Base-by-base conservation (phyloP, 1,140 invertebrate genomes). In the Zaprionus lachaisei region DNA sequence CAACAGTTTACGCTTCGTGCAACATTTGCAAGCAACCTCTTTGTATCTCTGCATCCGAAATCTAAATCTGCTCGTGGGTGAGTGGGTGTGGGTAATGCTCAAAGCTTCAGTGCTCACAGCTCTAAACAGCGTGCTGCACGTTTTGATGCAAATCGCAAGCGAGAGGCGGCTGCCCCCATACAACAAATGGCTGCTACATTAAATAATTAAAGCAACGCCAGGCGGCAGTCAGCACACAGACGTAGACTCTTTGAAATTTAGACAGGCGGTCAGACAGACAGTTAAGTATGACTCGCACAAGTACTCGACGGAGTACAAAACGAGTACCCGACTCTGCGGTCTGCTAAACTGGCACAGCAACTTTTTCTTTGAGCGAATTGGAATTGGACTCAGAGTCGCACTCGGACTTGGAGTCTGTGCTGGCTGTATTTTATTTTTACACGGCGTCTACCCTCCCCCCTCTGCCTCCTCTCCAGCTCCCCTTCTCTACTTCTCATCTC, bases 171-270 rank as follows among this genome's bases (percentile, higher is more conserved):
- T 54, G 71, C 61, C 47, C 63, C 58, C 75, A 79, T 76, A 72
- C 84, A 37, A 69, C 67, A 87, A 89, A 89, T 89, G 81, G 77
- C 81, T 77, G 82, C 79, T 81, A 85, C 89, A 90, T 90, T 90
- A 90, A 90, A 90, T 90, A 90, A 90, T 90, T 90, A 90, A 90
- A 82, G 67, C 81, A 81, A 73, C 77, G 68, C 77, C 80, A 64
- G 22, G 28, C 58, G 44, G 44, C 26, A 28, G 6, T 9, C 31
- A 34, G 31, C 75, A 17, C 73, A 22, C 11, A 26, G 58, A 51
- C 64, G 20, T 20, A 34, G 22, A 34, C 31, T 34, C 20, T 51
- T 51, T 9, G 20, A 51, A 51, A 51, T 22, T 51, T 51, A 22
- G 41, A 63, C 64, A 28, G 28, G 24, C 64, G 20, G 58, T 67